Base-by-base conservation (phyloP, 2,113 vertebrate species). In the Percopsis transmontana region DNA sequence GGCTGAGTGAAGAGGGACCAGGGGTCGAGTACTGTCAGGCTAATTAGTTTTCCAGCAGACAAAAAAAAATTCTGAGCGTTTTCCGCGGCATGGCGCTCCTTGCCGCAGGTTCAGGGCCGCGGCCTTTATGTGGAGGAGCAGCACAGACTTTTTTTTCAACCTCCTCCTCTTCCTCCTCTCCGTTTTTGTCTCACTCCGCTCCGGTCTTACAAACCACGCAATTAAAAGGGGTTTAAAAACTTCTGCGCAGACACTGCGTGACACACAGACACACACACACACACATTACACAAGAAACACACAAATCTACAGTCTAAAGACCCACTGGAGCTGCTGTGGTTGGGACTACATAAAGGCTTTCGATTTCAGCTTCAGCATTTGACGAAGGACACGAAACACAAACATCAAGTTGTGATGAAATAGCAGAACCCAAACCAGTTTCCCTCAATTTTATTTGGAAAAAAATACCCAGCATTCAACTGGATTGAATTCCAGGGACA, bases 41-140 rank as follows among this genome's bases (percentile, higher is more conserved):
- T 80, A 86, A 87, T 86, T 80, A 56, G 70, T 85, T 87, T 89
- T 76, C 61, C 39, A 68, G 53, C 44, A 50, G 41, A 68, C 62
- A 20, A 75, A 68, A 77, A 20, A 75, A 68, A 77, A 27, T 48
- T 5, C 11, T 64, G 60, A 80, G 68, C 67, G 62, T 61, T 67
- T 80, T 77, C 73, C 33, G 63, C 13, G 2, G 54, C 45, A 77
- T 41, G 67, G 57, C 68, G 61, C 69, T 63, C 77, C 23, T 14
- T 45, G 51, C 58, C 19, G 5, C 18, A 8, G 51, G 68, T 76
- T 68, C 72, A 84, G 58, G 77, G 68, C 70, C 60, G 54, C 58
- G 64, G 59, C 68, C 77, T 79, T 64, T 27, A 27, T 61, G 10
- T 54, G 45, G 53, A 74, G 67, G 80, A 56, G 69, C 57, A 56